Evolutionary conservation across 2,113 vertebrate genomes (phyloP).

Genomic region (Patagioenas fasciata): DNA sequence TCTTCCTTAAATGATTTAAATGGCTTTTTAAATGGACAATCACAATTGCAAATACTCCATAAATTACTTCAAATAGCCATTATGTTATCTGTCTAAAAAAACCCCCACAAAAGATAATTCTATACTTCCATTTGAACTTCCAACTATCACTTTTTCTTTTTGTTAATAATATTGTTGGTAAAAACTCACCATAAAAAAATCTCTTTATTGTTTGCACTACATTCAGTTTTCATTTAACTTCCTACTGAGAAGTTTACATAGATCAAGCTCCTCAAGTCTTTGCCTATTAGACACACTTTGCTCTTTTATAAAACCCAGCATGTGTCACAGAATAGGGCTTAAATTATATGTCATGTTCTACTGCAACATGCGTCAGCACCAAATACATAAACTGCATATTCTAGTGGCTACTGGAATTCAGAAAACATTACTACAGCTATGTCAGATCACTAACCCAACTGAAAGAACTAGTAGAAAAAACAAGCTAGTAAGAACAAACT

Average conservation of each 20-base stretch:
- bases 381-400: not conserved
- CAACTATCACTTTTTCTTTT: not conserved
- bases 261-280: not conserved
- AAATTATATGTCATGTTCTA: not conserved
- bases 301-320: not conserved
- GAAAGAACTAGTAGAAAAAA: not conserved
- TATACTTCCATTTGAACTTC: not conserved
- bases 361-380: not conserved
- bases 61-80: not conserved
- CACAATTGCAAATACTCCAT: not conserved
- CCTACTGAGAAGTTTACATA: not conserved
- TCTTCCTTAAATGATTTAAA: not conserved
- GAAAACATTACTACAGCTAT: not conserved
- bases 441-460: not conserved
- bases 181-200: not conserved
- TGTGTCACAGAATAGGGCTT: not conserved
- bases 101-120: not conserved
- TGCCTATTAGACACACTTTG: not conserved
- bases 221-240: not conserved
- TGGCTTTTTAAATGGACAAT: not conserved
- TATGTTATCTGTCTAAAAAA: not conserved
- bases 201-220: not conserved
- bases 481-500: fast-evolving
- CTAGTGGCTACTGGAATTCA: not conserved
- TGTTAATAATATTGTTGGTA: not conserved